Base-by-base conservation (phyloP, 2,888 invertebrate species). In the Tetragonisca angustula region DNA sequence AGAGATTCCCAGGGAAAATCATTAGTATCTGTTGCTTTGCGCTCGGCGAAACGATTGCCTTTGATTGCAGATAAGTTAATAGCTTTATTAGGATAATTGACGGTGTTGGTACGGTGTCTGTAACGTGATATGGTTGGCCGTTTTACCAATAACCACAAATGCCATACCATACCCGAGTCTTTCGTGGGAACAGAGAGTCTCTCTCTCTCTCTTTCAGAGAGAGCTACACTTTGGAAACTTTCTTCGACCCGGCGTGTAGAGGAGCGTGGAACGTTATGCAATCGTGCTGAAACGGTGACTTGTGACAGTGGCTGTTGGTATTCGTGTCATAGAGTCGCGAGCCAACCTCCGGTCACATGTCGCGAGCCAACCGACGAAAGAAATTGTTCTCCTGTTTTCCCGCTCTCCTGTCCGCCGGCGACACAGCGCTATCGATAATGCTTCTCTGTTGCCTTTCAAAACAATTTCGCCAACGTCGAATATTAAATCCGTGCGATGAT, bases 311-410 rank as follows among this genome's bases (percentile, higher is more conserved):
- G 27, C 36, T 73, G 59, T 68, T 72, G 84, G 89, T 87, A 89
- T 89, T 90, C 80, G 80, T 88, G 89, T 90, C 90, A 81, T 79
- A 80, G 84, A 90, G 79, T 79, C 52, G 69, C 81, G 79, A 88
- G 82, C 71, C 86, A 88, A 81, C 84, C 65, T 81, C 76, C 68
- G 64, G 79, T 77, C 68, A 52, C 71, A 52, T 59, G 76, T 78
- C 71, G 56, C 59, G 36, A 59, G 11, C 21, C 54, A 52, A 43
- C 76, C 69, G 49, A 62, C 24, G 27, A 79, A 73, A 61, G 68
- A 62, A 73, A 32, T 19, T 21, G 52, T 19, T 19, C 72, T 59
- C 43, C 56, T 62, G 62, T 79, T 54, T 62, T 56, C 49, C 11
- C 17, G 50, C 19, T 59, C 62, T 17, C 6, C 50, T 64, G n/a